A percentile compares a stretch with the other conserved stretches of the same genome.
Conservation (phyloP, 2,113 vertebrate genomes). For the Drymodes brunneopygia region DNA sequence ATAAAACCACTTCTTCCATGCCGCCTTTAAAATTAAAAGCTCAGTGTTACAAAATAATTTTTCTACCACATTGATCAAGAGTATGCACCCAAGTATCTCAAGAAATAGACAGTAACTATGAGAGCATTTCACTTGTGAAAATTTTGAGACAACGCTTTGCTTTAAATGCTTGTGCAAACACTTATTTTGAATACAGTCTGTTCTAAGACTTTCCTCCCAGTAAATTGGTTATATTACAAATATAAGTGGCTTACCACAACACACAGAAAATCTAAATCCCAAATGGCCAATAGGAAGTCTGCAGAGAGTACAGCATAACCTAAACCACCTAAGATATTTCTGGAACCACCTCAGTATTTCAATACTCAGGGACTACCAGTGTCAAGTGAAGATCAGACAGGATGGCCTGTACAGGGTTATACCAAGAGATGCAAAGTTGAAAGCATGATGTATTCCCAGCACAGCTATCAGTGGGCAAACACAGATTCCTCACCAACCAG, state of each 20-base stretch:
- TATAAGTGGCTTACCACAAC: background rate
- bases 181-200: background rate
- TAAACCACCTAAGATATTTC: background rate
- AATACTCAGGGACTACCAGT: background rate
- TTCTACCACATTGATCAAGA: background rate
- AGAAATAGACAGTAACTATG: background rate
- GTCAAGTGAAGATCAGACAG: background rate
- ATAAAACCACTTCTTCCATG: background rate
- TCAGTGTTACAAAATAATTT: background rate
- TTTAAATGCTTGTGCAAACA: background rate
- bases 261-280: slow-evolving; percentile 5
- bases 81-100: background rate
- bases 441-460: background rate
- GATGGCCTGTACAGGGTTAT: background rate
- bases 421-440: background rate
- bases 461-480: background rate
- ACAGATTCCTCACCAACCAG: background rate
- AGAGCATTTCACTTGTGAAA: background rate
- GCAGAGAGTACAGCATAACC: background rate
- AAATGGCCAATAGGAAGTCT: background rate
- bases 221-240: background rate
- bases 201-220: background rate
- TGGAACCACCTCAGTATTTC: background rate
- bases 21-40: background rate
- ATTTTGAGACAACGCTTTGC: background rate